Base-by-base conservation (phyloP, 2,797 vertebrate species). In the Bradypus variegatus region DNA sequence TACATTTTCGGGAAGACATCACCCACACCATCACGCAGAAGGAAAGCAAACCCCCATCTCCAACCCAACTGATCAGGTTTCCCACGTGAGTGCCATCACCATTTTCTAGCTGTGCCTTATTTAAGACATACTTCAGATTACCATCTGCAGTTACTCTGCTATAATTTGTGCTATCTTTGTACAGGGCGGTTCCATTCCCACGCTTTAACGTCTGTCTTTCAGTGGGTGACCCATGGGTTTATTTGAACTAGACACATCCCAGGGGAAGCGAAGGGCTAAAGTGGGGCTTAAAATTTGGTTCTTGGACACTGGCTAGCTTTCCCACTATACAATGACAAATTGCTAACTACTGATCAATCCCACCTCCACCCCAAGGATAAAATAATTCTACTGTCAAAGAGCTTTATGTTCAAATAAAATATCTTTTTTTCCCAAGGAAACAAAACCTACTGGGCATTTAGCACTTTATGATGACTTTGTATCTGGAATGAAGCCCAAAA, bases 391-490 rank as follows among this genome's bases (percentile, higher is more conserved):
- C 83, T 36, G 55, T 58, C 81, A 41, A 81, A 90, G 31, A 72
- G 80, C 38, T 92, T 89, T 75, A 67, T 48, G 41, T 38, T 65
- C 53, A 77, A 81, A 86, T 45, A 58, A 31, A 96, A 38, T 2
- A 0, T 69, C 88, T 86, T 79, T 93, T 55, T 95, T 95, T 95
- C 96, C 95, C 95, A 96, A 96, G 91, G 92, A 97, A 96, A 96
- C 87, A 97, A 96, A 95, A 92, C 75, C 92, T 93, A 83, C 92
- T 93, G 95, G 86, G 96, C 93, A 95, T 67, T 92, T 31, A 86
- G 92, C 73, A 90, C 76, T 96, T 95, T 82, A 38, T 95, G 95
- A 95, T 96, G 96, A 94, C 90, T 91, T 89, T 95, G 90, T 90
- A 95, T 95, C 95, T 95, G 96, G 96, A 96, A 88, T 25, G 82